Base-by-base conservation (phyloP, 2,888 invertebrate genomes). In the Biston betularia region DNA sequence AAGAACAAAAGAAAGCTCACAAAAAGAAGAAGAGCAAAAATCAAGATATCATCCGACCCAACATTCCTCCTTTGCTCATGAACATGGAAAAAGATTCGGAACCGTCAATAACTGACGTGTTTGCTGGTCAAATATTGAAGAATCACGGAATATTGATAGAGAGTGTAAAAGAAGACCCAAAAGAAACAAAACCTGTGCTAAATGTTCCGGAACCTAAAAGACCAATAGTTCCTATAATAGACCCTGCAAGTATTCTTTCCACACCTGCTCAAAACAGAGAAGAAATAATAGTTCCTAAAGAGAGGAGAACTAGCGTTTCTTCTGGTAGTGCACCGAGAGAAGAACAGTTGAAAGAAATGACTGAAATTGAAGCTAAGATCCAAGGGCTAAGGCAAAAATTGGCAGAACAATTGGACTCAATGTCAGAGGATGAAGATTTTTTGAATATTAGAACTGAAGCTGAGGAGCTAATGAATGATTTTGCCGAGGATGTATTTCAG, bases 341-440 rank as follows among this genome's bases (percentile, higher is more conserved):
- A 24, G 88, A 90, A 0, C 89, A 90, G 52, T 80, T 92, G 7
- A 89, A 88, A 56, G 93, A 93, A 76, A 91, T 92, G 63, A 87
- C 84, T 71, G 87, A 89, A 75, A 95, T 96, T 73, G 96, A 96
- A 87, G 95, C 94, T 71, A 95, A 95, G 86, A 96, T 96, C 59
- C 88, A 89, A 68, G 92, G 90, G 0, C 78, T 92, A 61, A 92
- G 89, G 74, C 89, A 90, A 72, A 93, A 93, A 80, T 82, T 92
- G 59, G 85, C 81, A 0, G 90, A 92, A 59, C 92, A 93, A 65
- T 82, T 95, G 49, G 94, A 94, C 72, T 94, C 94, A 68, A 95
- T 95, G 86, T 95, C 94, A 6, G 95, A 95, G 70, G 95, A 95
- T 82, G 96, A 96, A 72, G 96, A 96, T 82, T 95, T 95, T 80